Evolutionary conservation across 2,888 invertebrate genomes (phyloP), one percentile per base, ranked within the genome.

Genomic region (Hirtodrosophila histrioides): DNA sequence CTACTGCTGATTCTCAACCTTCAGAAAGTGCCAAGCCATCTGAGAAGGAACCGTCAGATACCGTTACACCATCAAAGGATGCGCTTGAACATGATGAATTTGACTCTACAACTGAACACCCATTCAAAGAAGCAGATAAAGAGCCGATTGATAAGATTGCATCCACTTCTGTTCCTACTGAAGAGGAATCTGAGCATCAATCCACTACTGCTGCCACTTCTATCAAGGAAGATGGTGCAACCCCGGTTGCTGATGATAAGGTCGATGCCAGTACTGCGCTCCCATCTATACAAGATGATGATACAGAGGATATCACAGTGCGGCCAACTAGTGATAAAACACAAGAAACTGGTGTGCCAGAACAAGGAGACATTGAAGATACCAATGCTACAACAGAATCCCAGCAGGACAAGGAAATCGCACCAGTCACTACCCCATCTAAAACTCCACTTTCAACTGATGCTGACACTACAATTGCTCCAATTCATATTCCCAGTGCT

Each of bases 271-370:
- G 60, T 17, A 53, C 67, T 0, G 23, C 12, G 3, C n/a, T 64
- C 17, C 40, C 55, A 4, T 45, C 66, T 48, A 58, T 44, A 0
- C 60, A 75, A 4, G 74, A 76, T 9, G 83, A 75, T 23, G 78
- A 75, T 39, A 61, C 69, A 8, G 75, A 82, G 57, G 69, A 56
- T 12, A 46, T 62, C n/a, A 68, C 73, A 7, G 40, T 11, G 1
- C 35, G 24, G 11, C 66, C 67, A 35, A 12, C 40, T 11, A 39
- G 23, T 24, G 86, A 78, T 11, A 68, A 77, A 8, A 58, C 66
- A 12, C 69, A 77, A 12, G 54, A 65, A 6, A 29, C 65, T 12
- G 48, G 48, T 37, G 23, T 7, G 29, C 12, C 66, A 17, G 57
- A 54, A 5, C 10, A 48, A 27, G 36, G 11, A 3, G n/a, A 10